Base-by-base conservation (phyloP, 2,888 invertebrate species). In the Iselma pallidipennis region DNA sequence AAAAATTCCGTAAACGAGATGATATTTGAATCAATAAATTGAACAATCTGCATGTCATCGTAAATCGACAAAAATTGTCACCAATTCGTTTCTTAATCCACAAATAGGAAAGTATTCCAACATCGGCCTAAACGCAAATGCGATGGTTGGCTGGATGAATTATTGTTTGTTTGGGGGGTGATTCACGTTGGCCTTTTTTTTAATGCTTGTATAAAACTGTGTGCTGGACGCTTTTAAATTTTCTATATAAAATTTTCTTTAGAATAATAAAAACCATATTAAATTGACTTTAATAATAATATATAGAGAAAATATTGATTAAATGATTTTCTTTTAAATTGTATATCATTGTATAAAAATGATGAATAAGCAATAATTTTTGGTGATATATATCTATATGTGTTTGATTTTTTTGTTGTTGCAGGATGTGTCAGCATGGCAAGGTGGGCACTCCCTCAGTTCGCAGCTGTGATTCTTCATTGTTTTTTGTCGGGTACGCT, bases 351-450 rank as follows among this genome's bases (percentile, higher is more conserved):
- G n/a, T n/a, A n/a, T n/a, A n/a, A n/a, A n/a, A n/a, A n/a, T 59
- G 57, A 60, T 55, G 65, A 59, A 55, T 56, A 54, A 48, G 53
- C 60, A 61, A 48, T 55, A 57, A 61, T 58, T 58, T 61, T 55
- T n/a, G n/a, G 55, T 55, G 53, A 63, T 63, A 63, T 58, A 63
- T 61, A 51, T 64, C 65, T 29, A 9, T 29, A 7, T 6, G 9
- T 2, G 7, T 21, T 16, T 37, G 16, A 16, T 6, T 37, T 37
- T 62, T 67, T 74, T 69, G 74, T 76, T 79, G 77, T 81, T 81
- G 64, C 80, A 81, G 81, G 80, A 72, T 80, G 78, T 72, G 76
- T 77, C 71, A 78, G 79, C 74, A 77, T 79, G 71, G 74, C 76
- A 68, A 77, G 76, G 71, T 80, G 80, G 80, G 74, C 78, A 66